Conservation (phyloP, 2,888 invertebrate species). For the Aphelenchoides bicaudatus region DNA sequence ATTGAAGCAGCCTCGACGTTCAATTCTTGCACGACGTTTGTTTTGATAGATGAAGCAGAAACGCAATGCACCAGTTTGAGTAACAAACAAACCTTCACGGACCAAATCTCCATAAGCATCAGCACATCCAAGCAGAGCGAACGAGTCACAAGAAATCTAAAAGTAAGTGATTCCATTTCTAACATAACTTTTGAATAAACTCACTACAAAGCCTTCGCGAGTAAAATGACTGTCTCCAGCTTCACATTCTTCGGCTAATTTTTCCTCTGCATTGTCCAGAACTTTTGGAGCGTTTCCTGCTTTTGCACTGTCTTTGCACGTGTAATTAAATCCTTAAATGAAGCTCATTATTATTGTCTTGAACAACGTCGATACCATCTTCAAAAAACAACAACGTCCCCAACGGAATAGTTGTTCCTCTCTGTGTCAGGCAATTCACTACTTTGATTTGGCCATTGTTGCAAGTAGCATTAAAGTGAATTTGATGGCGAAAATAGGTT, state of each 20-base stretch:
- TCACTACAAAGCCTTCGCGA: constrained; percentile 47
- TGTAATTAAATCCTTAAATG: constrained; percentile 29
- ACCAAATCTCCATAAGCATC: constrained; percentile 45
- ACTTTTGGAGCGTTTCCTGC: constrained; percentile 22
- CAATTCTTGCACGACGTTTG: constrained; percentile 42
- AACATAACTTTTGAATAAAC: no score
- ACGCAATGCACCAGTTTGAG: constrained; percentile 37
- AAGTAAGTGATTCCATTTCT: no score
- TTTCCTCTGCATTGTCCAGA: constrained; percentile 3
- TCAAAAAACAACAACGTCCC: constrained; percentile 42
- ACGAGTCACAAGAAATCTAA: constrained; percentile 47
- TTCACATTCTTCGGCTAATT: constrained; percentile 30
- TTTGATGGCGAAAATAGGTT: background rate
- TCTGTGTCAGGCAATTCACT: constrained; percentile 47
- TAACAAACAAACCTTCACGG: constrained; percentile 41
- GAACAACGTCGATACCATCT: constrained; percentile 25
- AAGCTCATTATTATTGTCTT: constrained; percentile 16
- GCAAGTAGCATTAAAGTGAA: constrained; percentile 7
- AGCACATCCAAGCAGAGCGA: constrained; percentile 41
- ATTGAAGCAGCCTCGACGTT: constrained; percentile 53
- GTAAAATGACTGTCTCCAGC: constrained; percentile 35
- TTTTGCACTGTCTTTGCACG: constrained; percentile 22
- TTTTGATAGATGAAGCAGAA: constrained; percentile 44
- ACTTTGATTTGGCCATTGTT: constrained; percentile 10
- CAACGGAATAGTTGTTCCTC: constrained; percentile 43